A percentile compares a stretch with the other conserved stretches of the same genome.
These are phyloP conservation scores for Andrena dorsata DNA, from an alignment of 2,888 invertebrate genomes.

Conservation along the genomic window DNA sequence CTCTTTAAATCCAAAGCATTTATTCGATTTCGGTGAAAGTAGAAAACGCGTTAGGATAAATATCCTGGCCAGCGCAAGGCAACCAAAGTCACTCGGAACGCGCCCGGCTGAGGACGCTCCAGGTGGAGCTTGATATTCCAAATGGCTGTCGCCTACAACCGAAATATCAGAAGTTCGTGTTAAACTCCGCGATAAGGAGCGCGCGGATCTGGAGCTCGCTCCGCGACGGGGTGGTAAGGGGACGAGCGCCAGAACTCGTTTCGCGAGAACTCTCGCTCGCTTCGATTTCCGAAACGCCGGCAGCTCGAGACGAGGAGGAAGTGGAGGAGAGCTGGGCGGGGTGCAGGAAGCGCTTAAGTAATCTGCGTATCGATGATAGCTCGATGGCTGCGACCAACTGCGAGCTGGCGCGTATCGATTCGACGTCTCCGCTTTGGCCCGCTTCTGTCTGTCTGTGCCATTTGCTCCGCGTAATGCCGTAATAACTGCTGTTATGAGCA, in stretches of 20 bases:
- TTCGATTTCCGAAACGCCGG: slow-evolving; percentile 48
- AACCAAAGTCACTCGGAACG: slow-evolving; percentile 15
- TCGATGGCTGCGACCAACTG: slow-evolving; percentile 55
- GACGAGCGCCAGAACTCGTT: neutral
- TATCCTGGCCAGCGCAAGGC: neutral
- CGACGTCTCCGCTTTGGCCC: slow-evolving; percentile 34
- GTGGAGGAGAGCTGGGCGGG: neutral
- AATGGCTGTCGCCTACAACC: slow-evolving; percentile 40
- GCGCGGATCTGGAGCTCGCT: slow-evolving; percentile 12
- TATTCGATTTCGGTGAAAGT: no score
- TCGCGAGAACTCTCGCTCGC: slow-evolving; percentile 2
- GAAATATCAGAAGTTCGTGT: slow-evolving; percentile 13
- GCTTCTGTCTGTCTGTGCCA: slow-evolving; percentile 54
- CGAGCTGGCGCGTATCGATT: slow-evolving; percentile 62
- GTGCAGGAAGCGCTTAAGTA: slow-evolving; percentile 37
- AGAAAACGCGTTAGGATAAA: no score
- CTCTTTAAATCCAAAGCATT: no score
- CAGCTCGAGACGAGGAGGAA: neutral
- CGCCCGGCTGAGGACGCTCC: neutral
- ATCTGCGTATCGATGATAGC: slow-evolving; percentile 61
- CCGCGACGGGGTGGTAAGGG: neutral
- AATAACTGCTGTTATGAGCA: slow-evolving; percentile 61
- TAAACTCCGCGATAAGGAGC: slow-evolving; percentile 30
- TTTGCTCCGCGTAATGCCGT: slow-evolving; percentile 59
- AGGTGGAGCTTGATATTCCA: slow-evolving; percentile 13